A percentile compares a stretch with the other conserved stretches of the same genome.
Evolutionary conservation across 2,888 invertebrate genomes (phyloP).

Genomic region (Synergus japonicus): DNA sequence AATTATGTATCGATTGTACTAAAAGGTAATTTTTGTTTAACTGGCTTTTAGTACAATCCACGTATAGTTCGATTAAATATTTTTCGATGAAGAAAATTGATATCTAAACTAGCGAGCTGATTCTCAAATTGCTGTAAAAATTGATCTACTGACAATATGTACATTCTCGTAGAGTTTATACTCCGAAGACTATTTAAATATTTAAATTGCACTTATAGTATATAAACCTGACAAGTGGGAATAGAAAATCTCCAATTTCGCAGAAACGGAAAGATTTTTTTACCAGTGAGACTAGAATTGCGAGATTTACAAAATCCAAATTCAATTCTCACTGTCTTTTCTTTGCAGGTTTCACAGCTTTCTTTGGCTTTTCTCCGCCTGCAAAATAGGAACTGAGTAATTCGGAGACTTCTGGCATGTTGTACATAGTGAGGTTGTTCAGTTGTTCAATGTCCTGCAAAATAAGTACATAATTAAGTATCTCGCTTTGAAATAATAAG

Average conservation of each 20-base stretch:
- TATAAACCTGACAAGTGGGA: neutral
- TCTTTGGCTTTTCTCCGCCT: slow-evolving; percentile 82
- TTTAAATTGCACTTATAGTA: neutral
- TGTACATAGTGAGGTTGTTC: slow-evolving; percentile 88
- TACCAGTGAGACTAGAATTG: neutral
- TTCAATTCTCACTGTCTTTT: slow-evolving; percentile 72
- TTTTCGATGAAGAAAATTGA: neutral
- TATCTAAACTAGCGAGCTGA: no score
- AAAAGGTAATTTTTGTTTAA: no score
- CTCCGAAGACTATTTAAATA: neutral
- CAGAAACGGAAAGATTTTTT: neutral
- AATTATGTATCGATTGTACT: no score
- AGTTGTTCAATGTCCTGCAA: slow-evolving; percentile 91
- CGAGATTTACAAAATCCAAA: slow-evolving; percentile 6
- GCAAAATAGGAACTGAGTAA: slow-evolving; percentile 92
- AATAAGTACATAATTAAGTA: slow-evolving; percentile 38
- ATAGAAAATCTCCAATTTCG: neutral
- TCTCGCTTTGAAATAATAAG: neutral
- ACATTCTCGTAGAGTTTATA: no score
- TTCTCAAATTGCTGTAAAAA: no score
- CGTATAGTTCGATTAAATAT: no score
- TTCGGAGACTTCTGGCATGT: slow-evolving; percentile 97
- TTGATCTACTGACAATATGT: no score
- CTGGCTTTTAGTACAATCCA: no score
- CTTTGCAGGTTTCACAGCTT: slow-evolving; percentile 76